Base-by-base conservation (phyloP, 2,113 vertebrate genomes). In the Pan paniscus region DNA sequence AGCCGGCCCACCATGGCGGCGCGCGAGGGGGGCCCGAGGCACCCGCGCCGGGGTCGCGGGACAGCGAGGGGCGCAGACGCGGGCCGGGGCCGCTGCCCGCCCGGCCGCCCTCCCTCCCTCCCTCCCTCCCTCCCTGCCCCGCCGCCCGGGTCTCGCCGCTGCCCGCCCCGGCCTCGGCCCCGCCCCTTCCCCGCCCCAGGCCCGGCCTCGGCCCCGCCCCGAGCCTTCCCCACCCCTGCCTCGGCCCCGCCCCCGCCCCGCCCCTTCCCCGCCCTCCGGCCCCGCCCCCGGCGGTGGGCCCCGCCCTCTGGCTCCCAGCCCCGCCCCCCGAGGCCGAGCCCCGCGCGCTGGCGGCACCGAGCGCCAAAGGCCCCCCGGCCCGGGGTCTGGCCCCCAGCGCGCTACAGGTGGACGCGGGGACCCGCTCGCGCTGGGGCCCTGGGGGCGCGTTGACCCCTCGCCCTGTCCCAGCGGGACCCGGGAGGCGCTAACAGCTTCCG, bases 1-100 rank as follows among this genome's bases (percentile, higher is more conserved):
- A 99, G 98, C 93, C 99, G 99, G 94, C 99, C 99, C 93, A 99
- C 99, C 99, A 99, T 99, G 94, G 98, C 98, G 98, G 96, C 14
- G 84, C 25, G 92, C 61, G 80, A 43, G n/a, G 48, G 55, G 76
- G 76, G 38, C 52, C 27, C 18, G 50, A 40, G 14, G 32, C 20
- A 70, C 55, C 32, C 25, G 72, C 23, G 43, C 59, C 7, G 67
- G 64, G 82, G 43, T 75, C 87, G 93, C n/a, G 93, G 64, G 48
- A 30, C 7, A 89, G n/a, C 89, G 64, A 89, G 30, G 50, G 81
- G 43, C 48, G 73, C 93, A 89, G 91, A 90, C 75, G 94, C 97
- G 72, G 84, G 96, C 94, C 73, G 67, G 96, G 95, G 94, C 88
- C 76, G 82, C 89, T 96, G 97, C 93, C 97, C 98, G 94, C 96